These are phyloP conservation scores for Pseudochromis fuscus DNA, from an alignment of 2,797 vertebrate species.

Conservation along the genomic window DNA sequence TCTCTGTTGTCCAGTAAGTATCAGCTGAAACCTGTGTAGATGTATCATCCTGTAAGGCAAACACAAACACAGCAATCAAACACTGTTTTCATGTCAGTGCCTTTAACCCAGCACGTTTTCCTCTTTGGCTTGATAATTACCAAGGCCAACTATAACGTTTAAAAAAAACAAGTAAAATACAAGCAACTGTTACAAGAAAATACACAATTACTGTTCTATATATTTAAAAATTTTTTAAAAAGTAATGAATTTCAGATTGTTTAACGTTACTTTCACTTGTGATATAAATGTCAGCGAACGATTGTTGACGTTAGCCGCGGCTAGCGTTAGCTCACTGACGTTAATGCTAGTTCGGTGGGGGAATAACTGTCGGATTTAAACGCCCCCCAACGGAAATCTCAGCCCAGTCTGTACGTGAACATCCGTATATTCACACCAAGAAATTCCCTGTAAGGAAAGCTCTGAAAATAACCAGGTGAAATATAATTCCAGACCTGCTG, in stretches of 20 bases:
- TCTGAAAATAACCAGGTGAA: constrained; percentile 15
- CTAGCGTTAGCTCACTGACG: constrained; percentile 16
- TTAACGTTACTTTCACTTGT: not conserved
- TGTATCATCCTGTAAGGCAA: constrained; percentile 46
- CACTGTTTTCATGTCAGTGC: too few relatives aligned
- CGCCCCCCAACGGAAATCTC: not conserved
- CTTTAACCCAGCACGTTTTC: too few relatives aligned
- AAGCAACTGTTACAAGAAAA: too few relatives aligned
- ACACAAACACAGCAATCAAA: constrained; percentile 4
- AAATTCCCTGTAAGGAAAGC: accelerated
- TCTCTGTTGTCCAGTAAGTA: not conserved
- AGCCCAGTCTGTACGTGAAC: accelerated
- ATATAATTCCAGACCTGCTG: constrained; percentile 34
- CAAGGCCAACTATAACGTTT: too few relatives aligned
- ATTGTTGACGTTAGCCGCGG: not conserved
- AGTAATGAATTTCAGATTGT: not conserved
- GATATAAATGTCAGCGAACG: not conserved
- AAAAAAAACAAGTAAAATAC: too few relatives aligned
- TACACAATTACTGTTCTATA: accelerated
- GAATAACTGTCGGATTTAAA: too few relatives aligned
- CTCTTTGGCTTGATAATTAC: too few relatives aligned
- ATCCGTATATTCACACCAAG: accelerated
- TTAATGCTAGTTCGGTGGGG: not conserved
- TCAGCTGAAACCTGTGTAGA: not conserved
- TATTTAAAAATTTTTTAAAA: not conserved